These are phyloP conservation scores for Orthonyx spaldingii DNA, from an alignment of 2,113 vertebrate genomes.

Conservation along the genomic window DNA sequence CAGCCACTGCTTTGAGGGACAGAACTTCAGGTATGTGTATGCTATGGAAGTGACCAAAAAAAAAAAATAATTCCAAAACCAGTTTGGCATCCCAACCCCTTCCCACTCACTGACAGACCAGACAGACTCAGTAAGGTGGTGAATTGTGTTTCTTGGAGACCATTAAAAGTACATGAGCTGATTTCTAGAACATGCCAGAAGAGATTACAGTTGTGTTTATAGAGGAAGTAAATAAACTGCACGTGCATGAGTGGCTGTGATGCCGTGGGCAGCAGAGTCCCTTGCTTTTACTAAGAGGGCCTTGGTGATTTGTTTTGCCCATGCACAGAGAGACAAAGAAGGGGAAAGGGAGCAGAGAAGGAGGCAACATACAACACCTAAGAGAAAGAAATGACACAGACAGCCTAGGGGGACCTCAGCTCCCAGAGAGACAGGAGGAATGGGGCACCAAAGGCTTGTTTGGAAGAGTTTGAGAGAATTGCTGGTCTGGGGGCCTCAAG, in stretches of 20 bases:
- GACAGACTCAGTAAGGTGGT: conserved; percentile 35
- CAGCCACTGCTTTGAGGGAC: neutral
- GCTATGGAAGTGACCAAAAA: neutral
- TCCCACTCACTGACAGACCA: conserved; percentile 18
- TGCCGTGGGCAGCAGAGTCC: neutral
- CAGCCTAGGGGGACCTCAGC: conserved; percentile 7
- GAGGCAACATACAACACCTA: conserved; percentile 20
- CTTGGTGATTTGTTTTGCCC: conserved; percentile 37
- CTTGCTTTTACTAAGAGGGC: conserved; percentile 18
- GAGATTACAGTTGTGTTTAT: conserved; percentile 16
- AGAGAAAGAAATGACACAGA: conserved; percentile 21
- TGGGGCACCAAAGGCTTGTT: neutral
- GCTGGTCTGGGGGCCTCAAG: conserved; percentile 16
- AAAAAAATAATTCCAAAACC: neutral
- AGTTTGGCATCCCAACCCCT: neutral
- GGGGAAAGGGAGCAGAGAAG: neutral
- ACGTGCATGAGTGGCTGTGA: conserved; percentile 1
- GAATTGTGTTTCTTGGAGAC: conserved; percentile 35
- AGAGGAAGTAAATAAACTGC: conserved; percentile 30
- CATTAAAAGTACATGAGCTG: conserved; percentile 54
- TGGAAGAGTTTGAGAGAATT: conserved; percentile 11
- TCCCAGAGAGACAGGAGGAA: neutral
- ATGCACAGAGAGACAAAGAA: conserved; percentile 35
- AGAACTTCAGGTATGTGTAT: neutral
- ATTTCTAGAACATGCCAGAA: conserved; percentile 45